Evolutionary conservation across 2,888 invertebrate genomes (phyloP).

Genomic region (Amphimallon solstitiale): DNA sequence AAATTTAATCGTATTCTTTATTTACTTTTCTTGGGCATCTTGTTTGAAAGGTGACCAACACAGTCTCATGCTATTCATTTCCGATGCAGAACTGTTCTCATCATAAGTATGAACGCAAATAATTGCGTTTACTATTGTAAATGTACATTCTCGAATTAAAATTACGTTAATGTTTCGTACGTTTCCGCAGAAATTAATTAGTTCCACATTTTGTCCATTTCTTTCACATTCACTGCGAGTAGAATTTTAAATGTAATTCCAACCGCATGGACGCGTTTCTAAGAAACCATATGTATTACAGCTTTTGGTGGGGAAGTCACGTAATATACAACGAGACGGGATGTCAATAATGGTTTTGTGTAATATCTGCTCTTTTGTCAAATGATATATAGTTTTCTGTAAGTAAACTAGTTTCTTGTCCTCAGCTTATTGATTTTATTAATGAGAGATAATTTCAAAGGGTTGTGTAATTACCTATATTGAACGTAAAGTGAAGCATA

Average conservation of each 20-base stretch:
- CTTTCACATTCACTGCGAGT: not conserved
- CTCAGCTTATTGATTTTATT: slow-evolving; percentile 1
- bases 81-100: too few species aligned
- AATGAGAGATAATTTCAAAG: too few species aligned
- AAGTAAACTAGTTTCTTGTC: not conserved
- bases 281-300: slow-evolving; percentile 14
- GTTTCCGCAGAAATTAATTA: slow-evolving; percentile 3
- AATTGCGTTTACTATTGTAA: not conserved
- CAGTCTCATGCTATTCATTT: too few species aligned
- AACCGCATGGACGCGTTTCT: not conserved
- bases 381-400: not conserved
- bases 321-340: not conserved
- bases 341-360: slow-evolving; percentile 3
- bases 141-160: not conserved
- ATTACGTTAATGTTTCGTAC: not conserved
- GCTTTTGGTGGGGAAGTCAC: not conserved
- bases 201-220: slow-evolving; percentile 1
- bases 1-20: too few species aligned
- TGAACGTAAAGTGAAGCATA: too few species aligned
- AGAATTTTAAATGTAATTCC: slow-evolving; percentile 12
- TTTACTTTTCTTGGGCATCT: too few species aligned
- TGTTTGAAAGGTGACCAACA: too few species aligned
- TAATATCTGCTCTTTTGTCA: not conserved
- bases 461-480: too few species aligned
- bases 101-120: too few species aligned